phyloP scores from a whole-genome alignment of 1,140 invertebrate species.

The Pristionchus pacificus region DNA sequence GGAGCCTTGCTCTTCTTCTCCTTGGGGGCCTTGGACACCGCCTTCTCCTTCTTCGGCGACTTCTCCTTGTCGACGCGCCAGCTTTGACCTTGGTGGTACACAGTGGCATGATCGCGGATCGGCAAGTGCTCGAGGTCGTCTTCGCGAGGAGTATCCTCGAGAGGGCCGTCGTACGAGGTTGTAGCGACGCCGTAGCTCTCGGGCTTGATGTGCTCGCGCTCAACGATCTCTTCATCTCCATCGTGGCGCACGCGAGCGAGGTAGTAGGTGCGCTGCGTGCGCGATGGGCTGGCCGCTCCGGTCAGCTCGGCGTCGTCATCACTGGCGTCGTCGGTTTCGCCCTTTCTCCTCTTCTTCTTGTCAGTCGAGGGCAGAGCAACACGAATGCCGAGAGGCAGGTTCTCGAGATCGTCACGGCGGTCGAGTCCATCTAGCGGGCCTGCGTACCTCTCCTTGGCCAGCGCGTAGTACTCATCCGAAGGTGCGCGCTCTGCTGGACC shows the following conservation, averaged over 20 bases:
- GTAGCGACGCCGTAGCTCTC: slow-evolving; percentile 56
- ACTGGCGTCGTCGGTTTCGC: too few species aligned
- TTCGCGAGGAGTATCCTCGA: slow-evolving; percentile 19
- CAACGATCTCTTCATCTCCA: slow-evolving; percentile 10
- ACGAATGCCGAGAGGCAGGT: slow-evolving; percentile 20
- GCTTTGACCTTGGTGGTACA: slow-evolving; percentile 37
- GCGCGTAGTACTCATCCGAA: too few species aligned
- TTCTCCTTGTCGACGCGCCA: slow-evolving; percentile 9
- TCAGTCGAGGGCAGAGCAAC: too few species aligned
- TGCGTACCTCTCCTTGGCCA: too few species aligned
- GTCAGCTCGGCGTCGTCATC: too few species aligned
- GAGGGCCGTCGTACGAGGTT: slow-evolving; percentile 20
- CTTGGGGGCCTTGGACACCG: background rate
- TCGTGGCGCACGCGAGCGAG: slow-evolving; percentile 12
- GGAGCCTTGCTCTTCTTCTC: background rate
- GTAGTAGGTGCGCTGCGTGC: too few species aligned
- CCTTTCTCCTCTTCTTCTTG: too few species aligned
- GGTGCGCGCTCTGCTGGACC: too few species aligned
- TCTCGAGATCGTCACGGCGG: background rate
- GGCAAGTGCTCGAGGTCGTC: slow-evolving; percentile 20
- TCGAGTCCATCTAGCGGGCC: too few species aligned
- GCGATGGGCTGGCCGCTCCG: too few species aligned
- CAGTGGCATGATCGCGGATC: slow-evolving; percentile 24
- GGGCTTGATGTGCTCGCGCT: background rate
- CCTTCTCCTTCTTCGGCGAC: slow-evolving; percentile 4